Evolutionary conservation across 2,113 vertebrate genomes (phyloP).

Genomic region (Podarcis muralis): DNA sequence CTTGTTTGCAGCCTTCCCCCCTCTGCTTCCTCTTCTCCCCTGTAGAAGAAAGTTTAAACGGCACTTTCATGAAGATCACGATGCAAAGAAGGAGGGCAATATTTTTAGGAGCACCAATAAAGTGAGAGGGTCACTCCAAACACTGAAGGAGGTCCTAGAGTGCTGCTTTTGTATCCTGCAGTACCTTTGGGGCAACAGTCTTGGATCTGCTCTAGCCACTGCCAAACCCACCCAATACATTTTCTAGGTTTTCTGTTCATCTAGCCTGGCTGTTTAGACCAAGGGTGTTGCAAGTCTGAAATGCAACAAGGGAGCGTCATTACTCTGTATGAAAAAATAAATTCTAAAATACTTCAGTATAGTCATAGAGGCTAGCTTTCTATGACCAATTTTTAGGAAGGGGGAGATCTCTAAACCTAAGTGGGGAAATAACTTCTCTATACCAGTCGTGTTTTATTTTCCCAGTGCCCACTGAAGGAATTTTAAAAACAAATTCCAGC

Average conservation of each 20-base stretch:
- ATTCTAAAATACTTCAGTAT: background rate
- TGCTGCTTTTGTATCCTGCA: background rate
- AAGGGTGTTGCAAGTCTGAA: background rate
- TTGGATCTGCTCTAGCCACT: background rate
- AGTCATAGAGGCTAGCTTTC: background rate
- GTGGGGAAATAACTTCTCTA: background rate
- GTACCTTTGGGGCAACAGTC: background rate
- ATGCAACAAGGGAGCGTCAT: background rate
- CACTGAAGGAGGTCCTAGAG: background rate
- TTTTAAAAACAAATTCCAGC: too few species aligned
- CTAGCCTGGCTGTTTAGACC: background rate
- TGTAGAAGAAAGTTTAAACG: fast-evolving
- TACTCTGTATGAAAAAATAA: background rate
- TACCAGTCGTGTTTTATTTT: background rate
- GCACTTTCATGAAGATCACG: background rate
- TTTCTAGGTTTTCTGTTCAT: background rate
- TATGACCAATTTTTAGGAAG: background rate
- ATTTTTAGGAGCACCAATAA: background rate
- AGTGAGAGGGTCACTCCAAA: background rate
- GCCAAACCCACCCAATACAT: background rate
- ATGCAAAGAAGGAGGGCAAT: background rate
- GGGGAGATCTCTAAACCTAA: background rate
- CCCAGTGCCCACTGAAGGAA: too few species aligned
- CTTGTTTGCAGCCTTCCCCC: background rate
- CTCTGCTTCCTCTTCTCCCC: background rate